Evolutionary conservation across 1,140 invertebrate species (phyloP), one percentile per base, ranked within the genome.

Genomic region (Psix sp.): DNA sequence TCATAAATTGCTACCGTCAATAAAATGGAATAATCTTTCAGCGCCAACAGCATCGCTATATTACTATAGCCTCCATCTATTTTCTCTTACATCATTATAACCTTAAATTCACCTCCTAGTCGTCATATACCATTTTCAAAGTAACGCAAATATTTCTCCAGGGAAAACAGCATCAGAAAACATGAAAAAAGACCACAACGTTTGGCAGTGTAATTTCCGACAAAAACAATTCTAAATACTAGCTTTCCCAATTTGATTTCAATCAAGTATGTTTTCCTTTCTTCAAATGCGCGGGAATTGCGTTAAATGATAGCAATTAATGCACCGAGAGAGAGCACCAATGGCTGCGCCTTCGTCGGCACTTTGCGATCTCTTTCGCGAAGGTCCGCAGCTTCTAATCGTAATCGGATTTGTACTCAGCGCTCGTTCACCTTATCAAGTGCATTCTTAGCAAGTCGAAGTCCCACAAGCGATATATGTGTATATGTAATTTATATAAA

Each of bases 1-100:
- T 65, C 68, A 72, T 72, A 65, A 72, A 59, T 65, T 57, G 46
- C 68, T 26, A 39, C 59, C 59, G 52, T 59, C 68, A 59, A 71
- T 71, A 71, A 72, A 48, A 42, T 48, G 56, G 35, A 70, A 70
- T 63, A 45, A n/a, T 29, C n/a, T 65, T 56, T 63, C 51, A 21
- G 20, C 14, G 57, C 57, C 57, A 26, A 40, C 24, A 17, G 46
- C 57, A 49, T 13, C 29, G 62, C 36, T 71, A 65, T 59, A 48
- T 57, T 38, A 48, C 56, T 56, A 56, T 14, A 33, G 46, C 48
- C 40, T 51, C 14, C 15, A 18, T 39, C 21, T 54, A 59, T 49
- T 43, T 24, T 11, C 26, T 33, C 17, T 56, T 56, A 40, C 42
- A 21, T 66, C 45, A 59, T n/a, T 16, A 15, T 3, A 26, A 29